phyloP scores from a whole-genome alignment of 30 jellyfish, hydroid and myxozoan genomes.

The Chrysaora quinquecirrha region DNA sequence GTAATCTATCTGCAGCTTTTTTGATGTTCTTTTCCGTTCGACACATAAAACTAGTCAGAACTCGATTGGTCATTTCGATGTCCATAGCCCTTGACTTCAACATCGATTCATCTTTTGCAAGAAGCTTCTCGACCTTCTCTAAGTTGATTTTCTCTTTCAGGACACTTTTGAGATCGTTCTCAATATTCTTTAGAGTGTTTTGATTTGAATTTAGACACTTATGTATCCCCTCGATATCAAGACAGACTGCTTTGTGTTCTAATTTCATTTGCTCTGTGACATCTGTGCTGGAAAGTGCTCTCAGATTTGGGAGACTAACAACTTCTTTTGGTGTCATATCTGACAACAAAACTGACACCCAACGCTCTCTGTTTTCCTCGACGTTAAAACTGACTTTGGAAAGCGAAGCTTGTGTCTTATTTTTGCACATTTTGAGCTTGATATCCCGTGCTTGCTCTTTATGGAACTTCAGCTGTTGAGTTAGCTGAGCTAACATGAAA shows the following conservation, averaged over 20 bases:
- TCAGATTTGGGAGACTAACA: constrained; percentile 1
- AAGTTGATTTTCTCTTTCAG: constrained; percentile 3
- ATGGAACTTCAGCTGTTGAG: background rate
- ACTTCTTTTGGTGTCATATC: constrained; percentile 3
- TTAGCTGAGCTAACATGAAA: background rate
- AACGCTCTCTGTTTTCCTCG: constrained; percentile 14
- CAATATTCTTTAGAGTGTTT: constrained; percentile 27
- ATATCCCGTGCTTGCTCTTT: constrained; percentile 11
- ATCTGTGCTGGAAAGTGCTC: constrained; percentile 9
- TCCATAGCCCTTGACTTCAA: background rate
- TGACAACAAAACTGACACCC: background rate
- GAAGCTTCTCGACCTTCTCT: constrained; percentile 5
- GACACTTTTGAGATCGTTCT: constrained; percentile 12
- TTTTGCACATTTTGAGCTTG: constrained; percentile 6
- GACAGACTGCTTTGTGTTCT: constrained; percentile 26
- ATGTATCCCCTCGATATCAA: constrained; percentile 33
- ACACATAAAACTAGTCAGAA: constrained; percentile 20
- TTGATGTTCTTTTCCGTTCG: constrained; percentile 36
- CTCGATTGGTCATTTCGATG: constrained; percentile 47
- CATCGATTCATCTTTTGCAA: constrained; percentile 24
- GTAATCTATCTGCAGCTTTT: constrained; percentile 8
- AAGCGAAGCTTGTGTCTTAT: background rate
- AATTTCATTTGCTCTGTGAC: constrained; percentile 16
- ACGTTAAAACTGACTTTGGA: background rate
- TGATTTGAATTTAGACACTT: constrained; percentile 19